phyloP scores from a whole-genome alignment of 37 sponge, comb jelly and placozoan genomes.

The Chondrilla cf. caribensis region DNA sequence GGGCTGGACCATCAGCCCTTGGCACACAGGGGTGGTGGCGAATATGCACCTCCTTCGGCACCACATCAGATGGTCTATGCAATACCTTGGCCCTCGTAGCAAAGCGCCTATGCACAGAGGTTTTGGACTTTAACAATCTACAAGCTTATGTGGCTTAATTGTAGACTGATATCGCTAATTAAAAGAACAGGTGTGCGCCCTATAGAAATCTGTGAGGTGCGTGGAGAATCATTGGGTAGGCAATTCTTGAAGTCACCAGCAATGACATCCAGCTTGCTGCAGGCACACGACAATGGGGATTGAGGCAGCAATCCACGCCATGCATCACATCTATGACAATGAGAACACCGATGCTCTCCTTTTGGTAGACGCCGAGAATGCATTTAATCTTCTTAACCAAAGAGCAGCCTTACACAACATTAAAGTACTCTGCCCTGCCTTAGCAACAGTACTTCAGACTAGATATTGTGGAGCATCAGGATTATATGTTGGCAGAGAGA shows the following conservation, averaged over 20 bases:
- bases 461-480: background rate
- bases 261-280: background rate
- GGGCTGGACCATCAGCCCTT: conserved; percentile 7
- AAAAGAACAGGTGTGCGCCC: background rate
- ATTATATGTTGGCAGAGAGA: background rate
- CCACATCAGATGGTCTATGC: background rate
- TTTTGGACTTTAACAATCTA: background rate
- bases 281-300: background rate
- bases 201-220: background rate
- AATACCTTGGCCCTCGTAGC: background rate
- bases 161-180: background rate
- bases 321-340: background rate
- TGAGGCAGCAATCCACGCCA: background rate
- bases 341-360: background rate
- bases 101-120: background rate
- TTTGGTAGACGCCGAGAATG: background rate
- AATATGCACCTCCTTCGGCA: background rate
- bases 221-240: background rate
- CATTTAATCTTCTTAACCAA: background rate
- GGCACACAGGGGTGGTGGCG: background rate
- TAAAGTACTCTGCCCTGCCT: background rate
- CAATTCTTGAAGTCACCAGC: background rate
- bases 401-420: conserved; percentile 6
- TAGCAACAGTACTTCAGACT: background rate
- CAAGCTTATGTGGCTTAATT: background rate